These are phyloP conservation scores for Gallinago jamesoni DNA, from an alignment of 2,113 vertebrate genomes.

Conservation along the genomic window DNA sequence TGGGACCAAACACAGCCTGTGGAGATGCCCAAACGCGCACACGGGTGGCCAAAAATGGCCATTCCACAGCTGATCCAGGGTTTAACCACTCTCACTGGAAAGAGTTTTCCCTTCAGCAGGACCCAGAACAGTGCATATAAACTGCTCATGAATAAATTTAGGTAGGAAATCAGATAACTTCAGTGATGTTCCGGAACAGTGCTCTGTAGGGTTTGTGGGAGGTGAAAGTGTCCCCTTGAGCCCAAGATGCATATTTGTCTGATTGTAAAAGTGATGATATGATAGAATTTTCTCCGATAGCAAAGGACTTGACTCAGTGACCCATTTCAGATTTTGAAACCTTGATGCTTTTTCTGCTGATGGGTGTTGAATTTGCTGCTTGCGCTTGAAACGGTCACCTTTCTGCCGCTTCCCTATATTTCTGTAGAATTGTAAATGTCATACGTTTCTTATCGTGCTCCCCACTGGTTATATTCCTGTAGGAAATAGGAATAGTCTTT, in stretches of 20 bases:
- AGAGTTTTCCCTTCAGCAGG: not conserved
- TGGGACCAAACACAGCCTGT: fast-evolving
- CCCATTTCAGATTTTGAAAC: not conserved
- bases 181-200: not conserved
- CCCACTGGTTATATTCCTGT: not conserved
- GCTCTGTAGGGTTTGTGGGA: not conserved
- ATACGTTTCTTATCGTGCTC: not conserved
- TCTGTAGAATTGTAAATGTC: not conserved
- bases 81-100: not conserved
- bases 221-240: not conserved
- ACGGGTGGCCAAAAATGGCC: not conserved
- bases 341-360: not conserved
- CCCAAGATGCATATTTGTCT: not conserved
- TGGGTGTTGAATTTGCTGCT: not conserved
- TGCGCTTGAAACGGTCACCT: not conserved
- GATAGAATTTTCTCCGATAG: not conserved
- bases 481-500: not conserved
- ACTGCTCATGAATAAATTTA: not conserved
- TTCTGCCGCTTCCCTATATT: not conserved
- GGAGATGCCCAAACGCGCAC: not conserved
- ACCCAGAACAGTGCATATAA: not conserved
- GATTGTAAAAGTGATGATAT: not conserved
- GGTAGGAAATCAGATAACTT: not conserved
- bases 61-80: not conserved
- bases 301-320: not conserved